A percentile compares a stretch with the other conserved stretches of the same genome.
phyloP scores from a whole-genome alignment of 2,113 vertebrate species.

The Phainopepla nitens region DNA sequence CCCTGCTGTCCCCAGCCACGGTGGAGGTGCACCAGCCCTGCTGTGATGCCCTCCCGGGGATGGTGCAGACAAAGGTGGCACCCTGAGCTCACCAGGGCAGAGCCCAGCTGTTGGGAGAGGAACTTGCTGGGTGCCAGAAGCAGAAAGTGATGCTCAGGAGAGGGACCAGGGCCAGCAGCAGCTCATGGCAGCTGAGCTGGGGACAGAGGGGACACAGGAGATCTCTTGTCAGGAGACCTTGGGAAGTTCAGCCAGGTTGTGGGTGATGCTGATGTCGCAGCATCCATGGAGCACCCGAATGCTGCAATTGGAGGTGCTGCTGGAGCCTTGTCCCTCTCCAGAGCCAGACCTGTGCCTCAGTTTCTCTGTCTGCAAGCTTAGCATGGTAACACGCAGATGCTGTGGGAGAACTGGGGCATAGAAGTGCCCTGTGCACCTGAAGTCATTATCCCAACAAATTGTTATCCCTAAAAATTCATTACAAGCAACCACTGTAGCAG shows the following conservation, averaged over 20 bases:
- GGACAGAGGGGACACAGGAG: not conserved
- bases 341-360: not conserved
- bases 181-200: not conserved
- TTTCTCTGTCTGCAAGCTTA: not conserved
- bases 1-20: not conserved
- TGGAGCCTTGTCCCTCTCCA: not conserved
- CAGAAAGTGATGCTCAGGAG: not conserved
- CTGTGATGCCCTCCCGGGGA: not conserved
- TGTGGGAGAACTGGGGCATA: not conserved
- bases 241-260: not conserved
- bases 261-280: not conserved
- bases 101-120: not conserved
- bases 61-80: not conserved
- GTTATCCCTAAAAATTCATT: not conserved
- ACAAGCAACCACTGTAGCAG: not conserved
- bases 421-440: not conserved
- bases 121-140: not conserved
- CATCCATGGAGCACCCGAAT: fast-evolving
- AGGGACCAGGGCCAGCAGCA: not conserved
- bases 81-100: not conserved
- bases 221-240: fast-evolving
- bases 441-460: not conserved
- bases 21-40: not conserved
- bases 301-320: not conserved
- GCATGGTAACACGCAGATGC: not conserved